Evolutionary conservation across 2,888 invertebrate genomes (phyloP).

Genomic region (Caenorhabditis drosophilae): DNA sequence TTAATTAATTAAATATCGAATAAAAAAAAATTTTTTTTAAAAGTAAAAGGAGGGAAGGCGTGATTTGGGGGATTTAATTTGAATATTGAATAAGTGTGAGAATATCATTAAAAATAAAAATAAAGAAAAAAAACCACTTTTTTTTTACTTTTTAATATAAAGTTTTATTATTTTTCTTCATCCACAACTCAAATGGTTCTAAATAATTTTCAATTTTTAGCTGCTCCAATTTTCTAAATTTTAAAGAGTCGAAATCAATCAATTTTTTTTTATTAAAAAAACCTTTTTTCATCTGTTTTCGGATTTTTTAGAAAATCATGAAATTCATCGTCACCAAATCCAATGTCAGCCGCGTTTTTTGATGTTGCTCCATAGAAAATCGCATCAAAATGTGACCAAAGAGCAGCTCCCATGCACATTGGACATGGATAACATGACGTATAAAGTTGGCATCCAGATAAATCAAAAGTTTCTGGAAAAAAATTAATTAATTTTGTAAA

Average conservation of each 20-base stretch:
- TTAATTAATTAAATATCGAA: no score
- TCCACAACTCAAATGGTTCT: constrained; percentile 32
- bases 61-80: no score
- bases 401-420: constrained; percentile 65
- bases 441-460: constrained; percentile 61
- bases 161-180: constrained; percentile 14
- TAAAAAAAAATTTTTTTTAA: no score
- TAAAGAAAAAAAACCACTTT: no score
- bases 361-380: constrained; percentile 62
- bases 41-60: no score
- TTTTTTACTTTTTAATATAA: constrained; percentile 22
- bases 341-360: constrained; percentile 44
- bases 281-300: constrained; percentile 33
- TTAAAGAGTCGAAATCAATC: neutral
- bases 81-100: no score
- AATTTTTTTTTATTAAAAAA: neutral
- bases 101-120: no score
- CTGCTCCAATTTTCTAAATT: constrained; percentile 24
- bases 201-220: constrained; percentile 19
- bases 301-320: constrained; percentile 58
- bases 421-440: constrained; percentile 67
- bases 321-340: constrained; percentile 57
- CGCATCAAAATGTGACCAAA: constrained; percentile 63
- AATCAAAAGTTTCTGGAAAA: constrained; percentile 31
- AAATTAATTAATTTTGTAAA: no score